Conservation (phyloP, 2,797 vertebrate genomes). For the Lophius americanus region DNA sequence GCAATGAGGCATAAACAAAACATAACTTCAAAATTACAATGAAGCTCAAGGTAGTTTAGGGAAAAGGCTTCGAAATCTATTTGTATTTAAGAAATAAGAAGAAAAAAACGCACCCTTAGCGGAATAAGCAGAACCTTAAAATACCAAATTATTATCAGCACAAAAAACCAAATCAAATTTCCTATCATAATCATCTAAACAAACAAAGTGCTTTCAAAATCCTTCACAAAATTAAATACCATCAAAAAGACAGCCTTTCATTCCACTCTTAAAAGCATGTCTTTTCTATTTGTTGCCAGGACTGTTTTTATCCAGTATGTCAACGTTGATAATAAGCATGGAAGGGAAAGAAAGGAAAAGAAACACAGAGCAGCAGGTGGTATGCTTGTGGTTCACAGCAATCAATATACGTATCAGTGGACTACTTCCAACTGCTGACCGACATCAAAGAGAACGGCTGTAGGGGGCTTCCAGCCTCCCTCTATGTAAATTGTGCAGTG, state of each 20-base stretch:
- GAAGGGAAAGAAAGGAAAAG: constrained; percentile 47
- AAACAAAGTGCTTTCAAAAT: constrained; percentile 29
- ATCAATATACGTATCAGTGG: constrained; percentile 72
- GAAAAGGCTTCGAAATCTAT: constrained; percentile 53
- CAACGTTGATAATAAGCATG: constrained; percentile 60
- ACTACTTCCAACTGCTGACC: constrained; percentile 62
- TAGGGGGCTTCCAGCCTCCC: constrained; percentile 50
- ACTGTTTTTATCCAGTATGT: constrained; percentile 49
- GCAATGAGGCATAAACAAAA: constrained; percentile 46
- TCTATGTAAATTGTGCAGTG: constrained; percentile 55
- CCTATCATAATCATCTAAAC: constrained; percentile 1
- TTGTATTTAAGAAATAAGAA: constrained; percentile 51
- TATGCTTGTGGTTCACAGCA: constrained; percentile 53
- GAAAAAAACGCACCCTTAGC: constrained; percentile 11
- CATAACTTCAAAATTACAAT: constrained; percentile 59
- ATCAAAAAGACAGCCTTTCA: constrained; percentile 28
- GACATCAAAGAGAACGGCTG: constrained; percentile 68
- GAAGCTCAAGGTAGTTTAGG: constrained; percentile 61
- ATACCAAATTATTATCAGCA: constrained; percentile 13
- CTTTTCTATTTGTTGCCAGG: constrained; percentile 42
- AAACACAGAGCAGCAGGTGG: constrained; percentile 61
- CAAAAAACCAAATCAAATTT: constrained; percentile 19
- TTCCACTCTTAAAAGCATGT: constrained; percentile 27
- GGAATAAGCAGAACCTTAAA: constrained; percentile 22
- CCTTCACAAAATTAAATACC: constrained; percentile 19